A percentile compares a stretch with the other conserved stretches of the same genome.
Evolutionary conservation across 2,797 vertebrate species (phyloP).

Genomic region (Syngnathus acus): DNA sequence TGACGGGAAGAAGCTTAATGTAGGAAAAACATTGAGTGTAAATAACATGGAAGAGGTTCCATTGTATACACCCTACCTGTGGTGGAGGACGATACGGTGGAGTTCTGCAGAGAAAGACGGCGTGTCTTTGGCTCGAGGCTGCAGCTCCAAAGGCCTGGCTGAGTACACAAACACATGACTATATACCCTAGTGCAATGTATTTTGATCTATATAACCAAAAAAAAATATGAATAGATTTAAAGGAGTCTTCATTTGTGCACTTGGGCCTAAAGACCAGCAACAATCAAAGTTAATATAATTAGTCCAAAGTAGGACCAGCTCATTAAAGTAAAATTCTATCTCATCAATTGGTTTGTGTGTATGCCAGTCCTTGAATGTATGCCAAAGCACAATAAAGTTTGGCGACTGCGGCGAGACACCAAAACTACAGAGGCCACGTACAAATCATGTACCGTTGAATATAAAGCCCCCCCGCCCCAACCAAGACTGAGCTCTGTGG

Average conservation of each 20-base stretch:
- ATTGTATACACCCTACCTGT: slow-evolving; percentile 45
- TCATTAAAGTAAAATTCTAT: no score
- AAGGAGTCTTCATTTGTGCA: slow-evolving; percentile 5
- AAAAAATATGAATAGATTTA: slow-evolving; percentile 10
- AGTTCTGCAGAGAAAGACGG: slow-evolving; percentile 62
- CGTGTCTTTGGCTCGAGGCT: slow-evolving; percentile 56
- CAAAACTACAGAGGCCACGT: background rate
- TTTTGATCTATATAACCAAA: slow-evolving; percentile 27
- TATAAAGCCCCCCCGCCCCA: slow-evolving; percentile 18
- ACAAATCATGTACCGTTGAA: slow-evolving; percentile 9
- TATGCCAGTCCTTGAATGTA: no score
- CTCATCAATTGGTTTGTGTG: no score
- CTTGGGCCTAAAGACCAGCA: no score
- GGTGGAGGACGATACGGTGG: slow-evolving; percentile 50
- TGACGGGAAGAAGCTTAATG: background rate
- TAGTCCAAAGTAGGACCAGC: no score
- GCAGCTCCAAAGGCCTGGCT: slow-evolving; percentile 51
- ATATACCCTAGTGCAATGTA: background rate
- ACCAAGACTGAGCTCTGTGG: slow-evolving; percentile 37
- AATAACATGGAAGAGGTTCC: no score
- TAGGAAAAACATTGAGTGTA: background rate
- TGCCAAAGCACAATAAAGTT: background rate
- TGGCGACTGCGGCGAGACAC: no score
- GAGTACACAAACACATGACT: slow-evolving; percentile 15
- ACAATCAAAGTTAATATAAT: no score